These are phyloP conservation scores for Bombus soroeensis DNA, from an alignment of 1,140 invertebrate species.

Conservation along the genomic window DNA sequence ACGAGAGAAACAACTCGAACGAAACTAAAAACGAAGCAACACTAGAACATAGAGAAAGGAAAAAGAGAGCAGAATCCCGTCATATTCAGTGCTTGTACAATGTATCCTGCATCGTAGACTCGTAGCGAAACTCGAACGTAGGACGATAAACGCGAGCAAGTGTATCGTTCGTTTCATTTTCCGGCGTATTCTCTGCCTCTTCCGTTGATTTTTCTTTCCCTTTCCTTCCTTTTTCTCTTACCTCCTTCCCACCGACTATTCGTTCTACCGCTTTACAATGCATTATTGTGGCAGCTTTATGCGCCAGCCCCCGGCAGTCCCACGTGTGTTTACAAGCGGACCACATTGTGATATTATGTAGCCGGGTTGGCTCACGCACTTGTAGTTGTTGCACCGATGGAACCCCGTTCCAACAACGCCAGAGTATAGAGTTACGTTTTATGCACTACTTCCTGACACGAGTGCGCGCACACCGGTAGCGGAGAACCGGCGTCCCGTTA, in stretches of 20 bases:
- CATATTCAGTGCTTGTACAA: neutral
- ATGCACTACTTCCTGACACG: slow-evolving; percentile 29
- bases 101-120: neutral
- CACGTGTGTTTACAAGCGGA: slow-evolving; percentile 20
- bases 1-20: neutral
- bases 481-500: slow-evolving; percentile 14
- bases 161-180: slow-evolving; percentile 9
- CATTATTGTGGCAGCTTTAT: slow-evolving; percentile 27
- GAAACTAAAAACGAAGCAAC: neutral
- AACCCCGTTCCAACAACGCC: slow-evolving; percentile 1
- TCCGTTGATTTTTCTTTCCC: neutral
- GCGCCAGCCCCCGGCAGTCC: neutral
- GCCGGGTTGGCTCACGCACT: neutral
- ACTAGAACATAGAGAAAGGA: neutral
- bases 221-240: neutral
- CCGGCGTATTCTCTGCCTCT: neutral
- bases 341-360: slow-evolving; percentile 18
- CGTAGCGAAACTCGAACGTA: neutral
- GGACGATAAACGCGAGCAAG: neutral
- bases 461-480: neutral
- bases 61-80: neutral
- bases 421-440: slow-evolving; percentile 34
- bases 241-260: neutral
- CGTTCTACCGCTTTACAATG: neutral
- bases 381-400: neutral